Base-by-base conservation (phyloP, 2,797 vertebrate genomes). In the Scolopax rusticola region DNA sequence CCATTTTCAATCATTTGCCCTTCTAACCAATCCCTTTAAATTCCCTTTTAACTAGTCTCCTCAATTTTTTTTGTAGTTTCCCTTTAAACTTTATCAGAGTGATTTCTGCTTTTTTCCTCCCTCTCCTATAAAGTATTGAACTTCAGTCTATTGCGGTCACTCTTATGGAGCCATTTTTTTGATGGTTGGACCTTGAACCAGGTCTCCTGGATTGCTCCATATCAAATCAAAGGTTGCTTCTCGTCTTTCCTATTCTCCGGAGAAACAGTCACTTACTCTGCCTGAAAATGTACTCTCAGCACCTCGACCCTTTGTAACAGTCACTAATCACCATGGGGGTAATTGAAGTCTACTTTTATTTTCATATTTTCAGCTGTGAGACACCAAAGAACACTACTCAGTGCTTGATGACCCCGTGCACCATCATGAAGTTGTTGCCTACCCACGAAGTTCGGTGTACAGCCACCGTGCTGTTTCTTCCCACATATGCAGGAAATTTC, bases 61-160 rank as follows among this genome's bases (percentile, higher is more conserved):
- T 48, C 2, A 2, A 2, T 11, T 48, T 32, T 40, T 57, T 73
- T 59, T 80, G 16, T 23, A 75, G 25, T 50, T 84, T 85, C 75
- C 20, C 36, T 96, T 97, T 95, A 87, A 83, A 80, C 75, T 80
- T 87, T 87, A 56, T 67, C 82, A 85, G 30, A 93, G 75, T n/a
- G 53, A 18, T 81, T 82, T 70, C 61, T 65, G 25, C 64, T 43
- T 70, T 25, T 28, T 2, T 0, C 5, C 6, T 23, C 13, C 17
- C 6, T 2, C 40, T 60, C 73, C 74, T 76, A 20, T 7, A 0
- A 7, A 83, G 63, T 28, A 38, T 16, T 87, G 56, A 95, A 93
- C 84, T 74, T 40, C 82, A 85, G 43, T 63, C 64, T 57, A 16
- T 85, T 33, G 38, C 0, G 8, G 75, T 21, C 89, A 51, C 75